These are phyloP conservation scores for Heteronetta atricapilla DNA, from an alignment of 2,113 vertebrate genomes.

Conservation along the genomic window DNA sequence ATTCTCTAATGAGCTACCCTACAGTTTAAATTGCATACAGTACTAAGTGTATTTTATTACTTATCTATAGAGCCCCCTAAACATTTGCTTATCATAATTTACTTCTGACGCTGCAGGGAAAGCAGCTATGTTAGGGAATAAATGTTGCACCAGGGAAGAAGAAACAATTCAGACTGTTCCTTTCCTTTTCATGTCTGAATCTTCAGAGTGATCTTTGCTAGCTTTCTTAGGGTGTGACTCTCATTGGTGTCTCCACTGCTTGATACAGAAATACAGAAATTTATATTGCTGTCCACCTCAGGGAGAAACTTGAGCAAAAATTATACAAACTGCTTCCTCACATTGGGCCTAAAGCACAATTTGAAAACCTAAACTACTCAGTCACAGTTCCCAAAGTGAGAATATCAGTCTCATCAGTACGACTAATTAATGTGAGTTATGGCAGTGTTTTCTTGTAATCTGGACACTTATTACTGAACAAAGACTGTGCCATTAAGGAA, in stretches of 20 bases:
- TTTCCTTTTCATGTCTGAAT: background rate
- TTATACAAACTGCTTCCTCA: background rate
- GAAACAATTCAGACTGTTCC: background rate
- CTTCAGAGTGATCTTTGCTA: background rate
- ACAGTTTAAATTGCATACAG: background rate
- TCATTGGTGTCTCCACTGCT: background rate
- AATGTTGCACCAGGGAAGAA: background rate
- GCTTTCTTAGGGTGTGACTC: background rate
- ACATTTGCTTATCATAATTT: background rate
- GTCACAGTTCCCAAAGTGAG: background rate
- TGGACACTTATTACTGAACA: background rate
- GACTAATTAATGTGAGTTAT: background rate
- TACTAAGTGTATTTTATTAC: background rate
- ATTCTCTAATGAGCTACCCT: background rate
- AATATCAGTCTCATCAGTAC: background rate
- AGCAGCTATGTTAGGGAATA: background rate
- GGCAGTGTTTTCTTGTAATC: background rate
- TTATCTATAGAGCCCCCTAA: background rate
- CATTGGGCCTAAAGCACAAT: background rate
- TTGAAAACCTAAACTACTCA: background rate
- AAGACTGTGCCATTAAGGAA: background rate
- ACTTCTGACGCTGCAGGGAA: background rate
- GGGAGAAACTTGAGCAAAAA: background rate
- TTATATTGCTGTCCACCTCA: background rate
- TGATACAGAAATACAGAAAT: background rate